phyloP scores from a whole-genome alignment of 2,888 invertebrate species.

The Psococerastis gibbosa region DNA sequence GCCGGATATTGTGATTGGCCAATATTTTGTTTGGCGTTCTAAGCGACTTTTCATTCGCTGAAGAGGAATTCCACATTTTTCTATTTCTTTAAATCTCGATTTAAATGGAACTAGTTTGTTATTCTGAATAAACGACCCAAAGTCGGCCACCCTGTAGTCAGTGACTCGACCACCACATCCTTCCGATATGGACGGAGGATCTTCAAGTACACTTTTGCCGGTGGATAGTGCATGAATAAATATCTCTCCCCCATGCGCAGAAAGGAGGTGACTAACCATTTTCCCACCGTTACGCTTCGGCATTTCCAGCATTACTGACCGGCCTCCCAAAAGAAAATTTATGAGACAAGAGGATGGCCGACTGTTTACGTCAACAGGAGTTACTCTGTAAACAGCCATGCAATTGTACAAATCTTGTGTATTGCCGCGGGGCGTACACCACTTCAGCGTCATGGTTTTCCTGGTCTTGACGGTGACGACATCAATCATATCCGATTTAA shows the following conservation, averaged over 20 bases:
- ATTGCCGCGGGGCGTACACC: conserved; percentile 90
- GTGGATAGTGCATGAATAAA: conserved; percentile 85
- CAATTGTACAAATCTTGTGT: conserved; percentile 65
- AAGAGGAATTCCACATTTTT: conserved; percentile 26
- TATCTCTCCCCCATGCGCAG: conserved; percentile 89
- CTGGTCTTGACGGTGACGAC: conserved; percentile 41
- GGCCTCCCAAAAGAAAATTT: conserved; percentile 87
- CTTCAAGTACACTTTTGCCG: conserved; percentile 69
- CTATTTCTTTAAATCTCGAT: conserved; percentile 20
- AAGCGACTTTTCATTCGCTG: conserved; percentile 47
- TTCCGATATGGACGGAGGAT: conserved; percentile 88
- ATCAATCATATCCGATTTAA: conserved; percentile 42
- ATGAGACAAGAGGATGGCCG: conserved; percentile 93
- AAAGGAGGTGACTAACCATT: conserved; percentile 78
- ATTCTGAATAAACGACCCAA: conserved; percentile 71
- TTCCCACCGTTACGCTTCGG: conserved; percentile 59
- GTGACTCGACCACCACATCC: conserved; percentile 86
- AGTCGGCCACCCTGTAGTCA: conserved; percentile 74
- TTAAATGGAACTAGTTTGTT: conserved; percentile 60
- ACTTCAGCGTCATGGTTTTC: conserved; percentile 74
- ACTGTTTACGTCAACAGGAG: conserved; percentile 87
- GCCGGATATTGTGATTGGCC: conserved; percentile 75
- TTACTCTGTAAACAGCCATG: conserved; percentile 72
- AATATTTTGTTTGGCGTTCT: conserved; percentile 64
- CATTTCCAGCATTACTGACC: conserved; percentile 84